Conservation (phyloP, 2,797 vertebrate genomes). For the Xenopus petersii region DNA sequence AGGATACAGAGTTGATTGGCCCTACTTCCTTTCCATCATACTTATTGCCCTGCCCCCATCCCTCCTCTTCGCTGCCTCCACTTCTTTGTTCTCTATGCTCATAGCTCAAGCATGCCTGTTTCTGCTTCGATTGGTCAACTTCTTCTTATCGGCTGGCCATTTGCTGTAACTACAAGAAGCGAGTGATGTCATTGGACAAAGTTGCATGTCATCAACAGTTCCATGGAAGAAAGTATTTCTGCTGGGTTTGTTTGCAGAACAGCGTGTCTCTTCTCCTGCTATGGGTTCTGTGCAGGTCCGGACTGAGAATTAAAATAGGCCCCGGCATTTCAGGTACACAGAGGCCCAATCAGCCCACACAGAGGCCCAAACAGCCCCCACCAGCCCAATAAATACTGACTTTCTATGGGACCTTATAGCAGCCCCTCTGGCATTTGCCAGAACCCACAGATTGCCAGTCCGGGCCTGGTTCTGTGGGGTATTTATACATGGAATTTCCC, state of each 20-base stretch:
- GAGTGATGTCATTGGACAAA: neutral
- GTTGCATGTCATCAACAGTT: slow-evolving; percentile 12
- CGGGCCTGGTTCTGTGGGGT: too few relatives aligned
- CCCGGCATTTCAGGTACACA: too few relatives aligned
- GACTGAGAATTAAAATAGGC: too few relatives aligned
- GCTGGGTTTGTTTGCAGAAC: slow-evolving; percentile 28
- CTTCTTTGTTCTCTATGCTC: neutral
- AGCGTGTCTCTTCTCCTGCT: too few relatives aligned
- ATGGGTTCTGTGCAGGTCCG: too few relatives aligned
- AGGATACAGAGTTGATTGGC: neutral
- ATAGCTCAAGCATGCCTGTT: neutral
- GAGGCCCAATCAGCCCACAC: too few relatives aligned
- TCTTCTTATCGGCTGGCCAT: neutral
- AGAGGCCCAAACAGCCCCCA: too few relatives aligned
- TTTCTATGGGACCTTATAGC: too few relatives aligned
- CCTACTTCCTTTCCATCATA: neutral
- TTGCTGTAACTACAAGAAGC: neutral
- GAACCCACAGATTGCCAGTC: too few relatives aligned
- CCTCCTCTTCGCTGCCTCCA: neutral
- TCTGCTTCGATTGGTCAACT: neutral
- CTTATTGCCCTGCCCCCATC: neutral
- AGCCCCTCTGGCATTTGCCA: too few relatives aligned
- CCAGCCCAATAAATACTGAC: too few relatives aligned
- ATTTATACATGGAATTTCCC: too few relatives aligned
- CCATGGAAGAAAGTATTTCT: slow-evolving; percentile 19